Percentiles rank a stretch among this genome's conserved stretches.
Evolutionary conservation across 1,140 invertebrate genomes (phyloP).

Genomic region (Cardiocondyla obscurior): DNA sequence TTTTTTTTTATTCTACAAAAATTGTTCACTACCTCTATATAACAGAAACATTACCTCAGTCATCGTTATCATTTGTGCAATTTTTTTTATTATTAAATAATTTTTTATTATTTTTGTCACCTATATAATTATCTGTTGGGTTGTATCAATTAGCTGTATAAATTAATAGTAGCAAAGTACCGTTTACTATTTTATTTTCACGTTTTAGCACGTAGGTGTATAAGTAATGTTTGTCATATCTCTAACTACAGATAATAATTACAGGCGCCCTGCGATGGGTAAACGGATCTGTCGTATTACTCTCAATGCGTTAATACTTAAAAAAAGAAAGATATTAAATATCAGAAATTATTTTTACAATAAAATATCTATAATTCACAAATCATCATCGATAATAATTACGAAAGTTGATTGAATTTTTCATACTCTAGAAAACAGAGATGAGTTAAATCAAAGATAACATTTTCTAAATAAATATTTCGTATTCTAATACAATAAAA

Average conservation of each 20-base stretch:
- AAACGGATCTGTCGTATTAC: slow-evolving; percentile 73
- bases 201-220: slow-evolving; percentile 78
- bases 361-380: slow-evolving; percentile 75
- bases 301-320: slow-evolving; percentile 27
- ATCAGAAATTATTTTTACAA: slow-evolving; percentile 73
- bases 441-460: neutral
- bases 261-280: slow-evolving; percentile 74
- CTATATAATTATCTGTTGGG: slow-evolving; percentile 23
- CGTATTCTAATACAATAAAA: slow-evolving; percentile 38
- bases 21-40: neutral
- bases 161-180: slow-evolving; percentile 64
- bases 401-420: neutral
- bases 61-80: neutral
- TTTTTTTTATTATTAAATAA: slow-evolving; percentile 32
- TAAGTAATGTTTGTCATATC: slow-evolving; percentile 81
- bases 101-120: slow-evolving; percentile 19
- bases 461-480: slow-evolving; percentile 26
- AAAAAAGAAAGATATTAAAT: slow-evolving; percentile 55
- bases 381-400: slow-evolving; percentile 71
- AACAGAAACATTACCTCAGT: slow-evolving; percentile 2
- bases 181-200: slow-evolving; percentile 79
- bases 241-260: slow-evolving; percentile 81
- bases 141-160: slow-evolving; percentile 38
- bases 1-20: neutral
- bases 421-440: neutral